These are phyloP conservation scores for Drosophila kikkawai DNA, from an alignment of 1,140 invertebrate genomes.

Conservation along the genomic window DNA sequence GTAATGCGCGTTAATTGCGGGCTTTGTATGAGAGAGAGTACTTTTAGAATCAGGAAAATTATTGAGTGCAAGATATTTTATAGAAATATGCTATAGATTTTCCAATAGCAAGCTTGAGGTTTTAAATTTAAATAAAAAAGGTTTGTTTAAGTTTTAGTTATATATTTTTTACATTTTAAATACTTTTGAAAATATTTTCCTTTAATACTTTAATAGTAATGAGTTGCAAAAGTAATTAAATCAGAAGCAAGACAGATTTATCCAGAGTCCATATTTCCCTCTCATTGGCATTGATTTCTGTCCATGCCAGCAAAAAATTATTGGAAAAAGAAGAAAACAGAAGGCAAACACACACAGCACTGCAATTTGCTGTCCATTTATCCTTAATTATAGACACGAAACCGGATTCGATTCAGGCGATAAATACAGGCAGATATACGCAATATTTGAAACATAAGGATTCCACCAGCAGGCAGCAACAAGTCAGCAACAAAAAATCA, in stretches of 20 bases:
- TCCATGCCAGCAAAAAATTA: constrained; percentile 12
- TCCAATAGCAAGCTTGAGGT: background rate
- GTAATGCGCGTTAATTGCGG: constrained; percentile 59
- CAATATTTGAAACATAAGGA: constrained; percentile 1
- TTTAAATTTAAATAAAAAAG: background rate
- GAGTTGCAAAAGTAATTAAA: constrained; percentile 7
- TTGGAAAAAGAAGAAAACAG: background rate
- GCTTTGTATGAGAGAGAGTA: constrained; percentile 27
- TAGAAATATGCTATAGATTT: background rate
- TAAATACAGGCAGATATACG: constrained; percentile 6
- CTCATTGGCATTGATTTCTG: constrained; percentile 39
- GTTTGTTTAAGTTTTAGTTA: background rate
- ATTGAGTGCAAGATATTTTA: background rate
- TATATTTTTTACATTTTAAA: background rate
- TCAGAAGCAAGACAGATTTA: constrained; percentile 9
- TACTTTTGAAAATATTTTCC: background rate
- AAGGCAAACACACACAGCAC: constrained; percentile 1
- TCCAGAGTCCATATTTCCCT: background rate
- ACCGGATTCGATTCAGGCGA: constrained; percentile 36
- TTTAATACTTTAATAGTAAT: background rate
- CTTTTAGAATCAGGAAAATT: background rate
- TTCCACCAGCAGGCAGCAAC: constrained; percentile 16
- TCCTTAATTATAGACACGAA: constrained; percentile 63
- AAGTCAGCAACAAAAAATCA: constrained; percentile 27
- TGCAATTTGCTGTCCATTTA: constrained; percentile 50